phyloP scores from a whole-genome alignment of 2,888 invertebrate species.

The Polyploca ridens region DNA sequence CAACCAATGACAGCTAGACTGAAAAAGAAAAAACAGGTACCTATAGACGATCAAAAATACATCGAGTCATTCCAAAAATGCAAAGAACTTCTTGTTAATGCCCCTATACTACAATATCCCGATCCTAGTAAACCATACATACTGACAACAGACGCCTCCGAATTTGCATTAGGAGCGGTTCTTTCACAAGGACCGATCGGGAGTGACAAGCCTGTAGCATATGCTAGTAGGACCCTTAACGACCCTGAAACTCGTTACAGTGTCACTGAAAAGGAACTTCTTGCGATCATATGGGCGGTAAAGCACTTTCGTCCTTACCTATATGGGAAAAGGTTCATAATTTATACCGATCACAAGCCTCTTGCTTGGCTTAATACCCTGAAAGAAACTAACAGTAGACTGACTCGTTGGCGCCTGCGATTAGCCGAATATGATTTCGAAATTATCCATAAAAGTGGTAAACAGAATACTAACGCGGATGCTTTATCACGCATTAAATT shows the following conservation, averaged over 20 bases:
- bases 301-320: too few relatives aligned
- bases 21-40: background rate
- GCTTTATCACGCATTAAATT: too few relatives aligned
- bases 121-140: conserved; percentile 40
- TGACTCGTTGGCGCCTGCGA: too few relatives aligned
- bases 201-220: conserved; percentile 30
- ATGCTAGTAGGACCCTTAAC: conserved; percentile 31
- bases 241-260: conserved; percentile 23
- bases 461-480: too few relatives aligned
- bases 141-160: conserved; percentile 30
- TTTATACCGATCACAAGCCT: too few relatives aligned
- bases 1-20: background rate
- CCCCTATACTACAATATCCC: conserved; percentile 48
- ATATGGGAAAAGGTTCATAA: too few relatives aligned
- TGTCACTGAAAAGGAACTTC: conserved; percentile 48
- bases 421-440: too few relatives aligned
- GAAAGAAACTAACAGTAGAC: too few relatives aligned
- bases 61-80: conserved; percentile 26
- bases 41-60: too few relatives aligned
- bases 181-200: conserved; percentile 34
- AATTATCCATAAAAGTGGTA: too few relatives aligned
- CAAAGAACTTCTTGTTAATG: conserved; percentile 35
- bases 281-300: conserved; percentile 12
- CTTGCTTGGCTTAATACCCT: too few relatives aligned
- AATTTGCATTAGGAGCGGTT: conserved; percentile 30